Evolutionary conservation across 2,797 vertebrate species (phyloP), one percentile per base, ranked within the genome.

Genomic region (Notolabrus celidotus): DNA sequence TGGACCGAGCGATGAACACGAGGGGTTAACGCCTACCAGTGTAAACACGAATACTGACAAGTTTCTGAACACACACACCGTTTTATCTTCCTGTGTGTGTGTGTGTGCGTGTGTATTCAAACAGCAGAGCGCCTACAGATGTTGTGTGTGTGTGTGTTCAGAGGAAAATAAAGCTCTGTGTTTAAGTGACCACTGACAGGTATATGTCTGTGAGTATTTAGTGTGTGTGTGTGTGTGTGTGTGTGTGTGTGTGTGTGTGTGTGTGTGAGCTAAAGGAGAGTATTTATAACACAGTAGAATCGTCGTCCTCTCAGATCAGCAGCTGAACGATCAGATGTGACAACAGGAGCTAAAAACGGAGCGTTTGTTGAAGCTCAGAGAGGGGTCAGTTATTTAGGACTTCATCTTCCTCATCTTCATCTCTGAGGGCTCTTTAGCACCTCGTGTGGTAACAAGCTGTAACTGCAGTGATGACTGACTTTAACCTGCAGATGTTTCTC

Each of bases 21-120:
- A 62, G 61, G 83, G 85, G 89, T 90, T 77, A 79, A 87, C 86
- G 83, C 89, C 92, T 76, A 90, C 89, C 80, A 50, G 85, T 57
- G 70, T 78, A 86, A 86, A 86, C 78, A 79, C 76, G 64, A 73
- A 74, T 74, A 72, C 63, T 51, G 73, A 82, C 54, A 74, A 65
- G 81, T 88, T 86, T 84, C 60, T 71, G 20, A 15, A 69, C 55
- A 50, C 5, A 27, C 27, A 27, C 3, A 6, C 6, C 27, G 82
- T 17, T 31, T 69, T 52, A 17, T 56, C 45, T 11, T 10, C 25
- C 61, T 34, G 52, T 67, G 61, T 27, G 56, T 19, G 33, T 38
- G 33, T 54, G 52, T 68, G 52, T 57, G 3, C 31, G 29, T 5
- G 29, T 31, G 29, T n/a, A n/a, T n/a, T n/a, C n/a, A n/a, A 36